phyloP scores from a whole-genome alignment of 1,140 invertebrate genomes.

The Lethrus apterus region DNA sequence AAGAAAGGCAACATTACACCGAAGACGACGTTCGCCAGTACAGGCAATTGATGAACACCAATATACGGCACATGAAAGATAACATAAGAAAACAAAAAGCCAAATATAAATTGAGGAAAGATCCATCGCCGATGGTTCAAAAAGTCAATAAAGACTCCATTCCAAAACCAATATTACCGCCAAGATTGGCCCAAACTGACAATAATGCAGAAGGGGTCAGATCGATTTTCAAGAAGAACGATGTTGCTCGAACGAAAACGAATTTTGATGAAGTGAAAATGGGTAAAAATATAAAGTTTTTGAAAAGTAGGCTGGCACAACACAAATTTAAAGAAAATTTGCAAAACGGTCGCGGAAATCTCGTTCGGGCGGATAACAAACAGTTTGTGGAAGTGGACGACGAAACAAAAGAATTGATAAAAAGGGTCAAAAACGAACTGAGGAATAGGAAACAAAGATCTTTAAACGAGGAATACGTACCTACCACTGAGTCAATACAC shows the following conservation, averaged over 20 bases:
- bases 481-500: background rate
- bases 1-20: conserved; percentile 1
- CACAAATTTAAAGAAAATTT: background rate
- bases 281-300: background rate
- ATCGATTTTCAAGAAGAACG: background rate
- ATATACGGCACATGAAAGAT: conserved; percentile 10
- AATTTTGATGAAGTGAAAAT: background rate
- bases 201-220: too few relatives aligned
- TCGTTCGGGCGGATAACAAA: too few relatives aligned
- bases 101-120: background rate
- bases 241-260: background rate
- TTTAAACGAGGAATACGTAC: background rate
- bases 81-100: conserved; percentile 5
- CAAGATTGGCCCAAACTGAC: too few relatives aligned
- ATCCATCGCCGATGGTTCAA: too few relatives aligned
- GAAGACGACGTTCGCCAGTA: conserved; percentile 8
- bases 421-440: conserved; percentile 5
- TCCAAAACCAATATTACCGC: too few relatives aligned
- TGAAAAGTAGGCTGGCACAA: conserved; percentile 3
- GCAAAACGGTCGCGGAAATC: background rate
- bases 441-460: conserved; percentile 1
- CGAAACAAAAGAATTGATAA: conserved; percentile 5
- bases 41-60: conserved; percentile 8
- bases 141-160: too few relatives aligned
- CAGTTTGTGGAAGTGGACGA: conserved; percentile 10